Base-by-base conservation (phyloP, 2,888 invertebrate genomes). In the Chironomus riparius region DNA sequence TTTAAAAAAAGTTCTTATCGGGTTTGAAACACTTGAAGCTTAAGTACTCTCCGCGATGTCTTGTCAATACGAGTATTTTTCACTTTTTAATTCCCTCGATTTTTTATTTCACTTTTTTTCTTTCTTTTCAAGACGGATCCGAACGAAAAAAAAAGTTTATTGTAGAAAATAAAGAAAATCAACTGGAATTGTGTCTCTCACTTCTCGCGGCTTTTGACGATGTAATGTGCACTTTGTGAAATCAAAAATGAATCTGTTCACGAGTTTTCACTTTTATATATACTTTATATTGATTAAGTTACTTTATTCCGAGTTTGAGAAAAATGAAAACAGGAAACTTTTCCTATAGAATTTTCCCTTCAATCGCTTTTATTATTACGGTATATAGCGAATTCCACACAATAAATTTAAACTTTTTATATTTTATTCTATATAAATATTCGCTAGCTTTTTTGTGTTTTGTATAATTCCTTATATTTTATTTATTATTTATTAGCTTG, bases 301-400 rank as follows among this genome's bases (percentile, higher is more conserved):
- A 24, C 21, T 65, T 65, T 65, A 24, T 24, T 65, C 65, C 4
- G 65, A n/a, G n/a, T 13, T 65, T 10, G 21, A 65, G 65, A 28
- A n/a, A 61, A 73, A 61, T 22, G 28, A 62, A 62, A 72, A 38
- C 72, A 61, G 72, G 72, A 73, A 73, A 73, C 18, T 73, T 73
- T 62, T 61, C 68, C 28, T 38, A 48, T 48, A 71, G 71, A 73
- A 62, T 62, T 73, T 73, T 73, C 71, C 71, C 56, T 73, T 73
- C 38, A 61, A 73, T 21, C 47, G 28, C 24, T 65, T 13, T 65
- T 65, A 65, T 65, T 65, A 24, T 65, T 56, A 56, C 56, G 18
- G 56, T 56, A n/a, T 10, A 13, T 4, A n/a, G n/a, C 65, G 21
- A 24, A 65, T 65, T 65, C 65, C 65, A 24, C n/a, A 24, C 12